Base-by-base conservation (phyloP, 2,888 invertebrate genomes). In the Congeria kusceri region DNA sequence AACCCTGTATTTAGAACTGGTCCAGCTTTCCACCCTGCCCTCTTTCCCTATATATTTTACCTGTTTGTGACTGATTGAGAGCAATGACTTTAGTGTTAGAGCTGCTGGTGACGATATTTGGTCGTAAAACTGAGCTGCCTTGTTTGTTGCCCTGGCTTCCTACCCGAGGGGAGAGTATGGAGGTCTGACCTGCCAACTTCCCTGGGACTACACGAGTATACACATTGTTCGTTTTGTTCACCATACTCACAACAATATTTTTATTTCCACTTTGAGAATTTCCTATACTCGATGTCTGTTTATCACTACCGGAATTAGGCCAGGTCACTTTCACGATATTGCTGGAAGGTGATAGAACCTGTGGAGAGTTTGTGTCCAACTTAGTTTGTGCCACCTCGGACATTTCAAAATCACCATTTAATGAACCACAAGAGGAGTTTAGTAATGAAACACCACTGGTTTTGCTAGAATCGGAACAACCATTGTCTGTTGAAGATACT, bases 211-310 rank as follows among this genome's bases (percentile, higher is more conserved):
- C 88, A 79, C 90, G 89, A 32, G 90, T 88, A 29, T 88, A 87
- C 32, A 89, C 85, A 80, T 87, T 89, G 75, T 88, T 90, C 15
- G 84, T 71, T 84, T 91, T 92, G 67, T 87, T 90, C 47, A 91
- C 78, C 77, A 91, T 84, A 87, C 88, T 91, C 70, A 90, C 90
- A 20, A 91, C 87, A 68, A 91, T 88, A 75, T 90, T 91, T 84
- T 70, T 75, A 76, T 89, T 90, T 44, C 86, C 83, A 39, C 83
- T 79, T 56, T 83, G 83, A 23, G 84, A 62, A 46, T 75, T 79
- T 15, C 61, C 67, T 23, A 49, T 47, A 47, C 61, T 83, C 56
- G 83, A 72, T 53, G 75, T 47, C 57, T 79, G 79, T 77, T 86
- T 88, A 27, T 89, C 89, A 66, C 57, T 57, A 18, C 71, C 57